Evolutionary conservation across 2,797 vertebrate species (phyloP).

Genomic region (Knipowitschia caucasica): DNA sequence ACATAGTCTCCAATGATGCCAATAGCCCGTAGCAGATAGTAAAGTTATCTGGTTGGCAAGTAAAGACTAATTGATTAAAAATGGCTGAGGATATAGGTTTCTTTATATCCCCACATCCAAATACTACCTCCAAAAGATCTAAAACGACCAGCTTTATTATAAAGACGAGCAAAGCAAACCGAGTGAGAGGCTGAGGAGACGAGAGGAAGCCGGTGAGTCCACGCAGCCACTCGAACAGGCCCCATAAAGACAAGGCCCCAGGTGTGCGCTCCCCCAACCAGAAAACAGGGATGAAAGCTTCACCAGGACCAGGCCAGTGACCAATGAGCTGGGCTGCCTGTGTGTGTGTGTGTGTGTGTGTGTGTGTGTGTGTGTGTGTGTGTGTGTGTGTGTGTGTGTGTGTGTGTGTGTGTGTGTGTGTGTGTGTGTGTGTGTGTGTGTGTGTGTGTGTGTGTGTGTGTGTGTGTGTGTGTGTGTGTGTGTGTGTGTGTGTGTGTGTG

Average conservation of each 20-base stretch:
- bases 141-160: slow-evolving; percentile 5
- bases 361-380: slow-evolving; percentile 12
- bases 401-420: slow-evolving; percentile 5
- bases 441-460: slow-evolving; percentile 9
- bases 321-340: slow-evolving; percentile 31
- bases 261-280: slow-evolving; percentile 68
- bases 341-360: slow-evolving; percentile 4
- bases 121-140: slow-evolving; percentile 26
- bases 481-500: slow-evolving; percentile 12
- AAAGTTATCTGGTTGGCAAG: too few species aligned
- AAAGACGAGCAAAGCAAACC: slow-evolving; percentile 12
- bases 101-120: slow-evolving; percentile 32
- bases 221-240: slow-evolving; percentile 48
- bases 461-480: slow-evolving; percentile 5
- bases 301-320: slow-evolving; percentile 46
- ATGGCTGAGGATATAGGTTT: too few species aligned
- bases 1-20: too few species aligned
- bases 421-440: slow-evolving; percentile 5
- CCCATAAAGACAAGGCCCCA: slow-evolving; percentile 62
- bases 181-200: slow-evolving; percentile 2
- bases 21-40: too few species aligned
- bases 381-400: slow-evolving; percentile 9
- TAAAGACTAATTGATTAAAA: too few species aligned
- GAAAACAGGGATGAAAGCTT: slow-evolving; percentile 68
- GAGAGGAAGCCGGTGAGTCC: slow-evolving; percentile 56